These are phyloP conservation scores for Perca fluviatilis DNA, from an alignment of 2,113 vertebrate genomes.

Conservation along the genomic window DNA sequence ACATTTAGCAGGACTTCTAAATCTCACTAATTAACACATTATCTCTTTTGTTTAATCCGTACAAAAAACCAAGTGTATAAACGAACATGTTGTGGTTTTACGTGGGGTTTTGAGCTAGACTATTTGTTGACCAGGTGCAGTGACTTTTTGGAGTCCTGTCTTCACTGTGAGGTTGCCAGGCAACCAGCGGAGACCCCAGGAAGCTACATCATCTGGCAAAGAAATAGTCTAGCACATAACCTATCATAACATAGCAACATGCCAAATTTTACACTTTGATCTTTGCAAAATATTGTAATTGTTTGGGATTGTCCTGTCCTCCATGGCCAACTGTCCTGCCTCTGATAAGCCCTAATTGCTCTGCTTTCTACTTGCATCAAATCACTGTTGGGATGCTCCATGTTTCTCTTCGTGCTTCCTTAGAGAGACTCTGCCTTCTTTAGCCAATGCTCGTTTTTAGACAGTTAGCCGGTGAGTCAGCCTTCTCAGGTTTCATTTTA, in stretches of 20 bases:
- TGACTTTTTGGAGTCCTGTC: neutral
- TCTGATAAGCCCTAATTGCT: neutral
- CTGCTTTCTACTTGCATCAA: conserved; percentile 3
- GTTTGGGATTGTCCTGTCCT: neutral
- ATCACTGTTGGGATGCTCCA: neutral
- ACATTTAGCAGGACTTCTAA: neutral
- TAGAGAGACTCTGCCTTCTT: neutral
- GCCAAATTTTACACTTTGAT: neutral
- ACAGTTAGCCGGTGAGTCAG: conserved; percentile 17
- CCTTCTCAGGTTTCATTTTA: conserved; percentile 42
- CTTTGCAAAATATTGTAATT: neutral
- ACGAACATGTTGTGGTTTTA: neutral
- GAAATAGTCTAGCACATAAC: neutral
- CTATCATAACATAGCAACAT: neutral
- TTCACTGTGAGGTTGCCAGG: neutral
- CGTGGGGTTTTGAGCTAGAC: neutral
- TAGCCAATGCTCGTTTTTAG: conserved; percentile 15
- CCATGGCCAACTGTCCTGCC: neutral
- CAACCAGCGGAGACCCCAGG: neutral
- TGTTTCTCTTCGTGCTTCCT: neutral
- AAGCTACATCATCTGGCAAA: neutral
- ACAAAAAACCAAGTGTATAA: neutral
- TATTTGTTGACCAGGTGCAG: neutral
- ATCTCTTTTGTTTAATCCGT: neutral
- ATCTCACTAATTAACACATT: neutral